Conservation (phyloP, 2,888 invertebrate species). For the Microdon myrmicae region DNA sequence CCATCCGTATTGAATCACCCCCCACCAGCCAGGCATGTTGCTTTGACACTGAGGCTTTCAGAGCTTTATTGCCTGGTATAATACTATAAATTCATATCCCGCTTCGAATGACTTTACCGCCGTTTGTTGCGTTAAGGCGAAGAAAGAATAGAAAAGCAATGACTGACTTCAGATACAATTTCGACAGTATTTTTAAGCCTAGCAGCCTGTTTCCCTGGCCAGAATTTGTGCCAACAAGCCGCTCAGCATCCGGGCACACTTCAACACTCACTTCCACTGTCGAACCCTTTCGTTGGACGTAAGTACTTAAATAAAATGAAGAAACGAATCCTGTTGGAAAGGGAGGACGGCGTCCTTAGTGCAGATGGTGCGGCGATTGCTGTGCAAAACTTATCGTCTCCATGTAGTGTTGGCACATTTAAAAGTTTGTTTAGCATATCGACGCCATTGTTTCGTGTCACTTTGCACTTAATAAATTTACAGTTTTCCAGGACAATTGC, state of each 20-base stretch:
- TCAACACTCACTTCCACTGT: slow-evolving; percentile 33
- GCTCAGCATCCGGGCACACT: slow-evolving; percentile 27
- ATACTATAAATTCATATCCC: slow-evolving; percentile 54
- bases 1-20: too few species aligned
- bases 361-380: slow-evolving; percentile 47
- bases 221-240: slow-evolving; percentile 16
- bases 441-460: slow-evolving; percentile 55
- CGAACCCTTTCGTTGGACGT: slow-evolving; percentile 30
- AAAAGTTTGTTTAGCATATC: slow-evolving; percentile 54
- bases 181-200: slow-evolving; percentile 1
- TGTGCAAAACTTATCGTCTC: slow-evolving; percentile 44
- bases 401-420: slow-evolving; percentile 50
- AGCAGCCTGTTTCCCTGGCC: slow-evolving; percentile 27
- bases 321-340: too few species aligned
- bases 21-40: background rate
- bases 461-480: slow-evolving; percentile 56
- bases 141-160: slow-evolving; percentile 37
- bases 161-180: slow-evolving; percentile 37
- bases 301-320: slow-evolving; percentile 14
- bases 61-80: slow-evolving; percentile 43
- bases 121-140: slow-evolving; percentile 49
- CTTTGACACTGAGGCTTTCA: slow-evolving; percentile 36
- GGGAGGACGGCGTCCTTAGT: too few species aligned
- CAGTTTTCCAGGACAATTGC: slow-evolving; percentile 51
- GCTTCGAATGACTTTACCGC: slow-evolving; percentile 49